Evolutionary conservation across 1,140 invertebrate genomes (phyloP).

Genomic region (Microvelia longipes): DNA sequence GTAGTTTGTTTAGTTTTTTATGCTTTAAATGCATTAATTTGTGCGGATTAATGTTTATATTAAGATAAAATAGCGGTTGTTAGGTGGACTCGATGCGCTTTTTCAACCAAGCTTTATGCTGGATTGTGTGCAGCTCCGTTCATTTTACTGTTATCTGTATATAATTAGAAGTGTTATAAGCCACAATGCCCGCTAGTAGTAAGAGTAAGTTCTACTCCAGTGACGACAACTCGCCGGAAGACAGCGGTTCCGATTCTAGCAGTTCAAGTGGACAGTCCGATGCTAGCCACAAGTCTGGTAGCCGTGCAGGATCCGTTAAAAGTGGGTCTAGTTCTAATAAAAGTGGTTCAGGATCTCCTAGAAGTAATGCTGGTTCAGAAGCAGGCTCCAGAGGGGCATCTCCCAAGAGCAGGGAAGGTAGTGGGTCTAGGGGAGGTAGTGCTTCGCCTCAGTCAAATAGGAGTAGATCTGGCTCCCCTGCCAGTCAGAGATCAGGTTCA

Average conservation of each 20-base stretch:
- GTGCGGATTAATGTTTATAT: no score
- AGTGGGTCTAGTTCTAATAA: background rate
- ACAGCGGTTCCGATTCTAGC: constrained; percentile 1
- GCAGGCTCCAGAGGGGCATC: background rate
- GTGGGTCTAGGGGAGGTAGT: constrained; percentile 18
- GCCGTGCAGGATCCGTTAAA: background rate
- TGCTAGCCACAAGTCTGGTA: background rate
- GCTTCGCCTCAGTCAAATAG: constrained; percentile 13
- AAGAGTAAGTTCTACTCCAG: background rate
- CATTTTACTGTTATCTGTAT: no score
- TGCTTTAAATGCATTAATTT: no score
- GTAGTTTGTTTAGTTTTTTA: no score
- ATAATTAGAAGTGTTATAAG: no score
- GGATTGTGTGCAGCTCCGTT: no score
- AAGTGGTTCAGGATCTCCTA: background rate
- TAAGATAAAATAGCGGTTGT: no score
- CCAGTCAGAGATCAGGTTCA: constrained; percentile 7
- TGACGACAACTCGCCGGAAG: background rate
- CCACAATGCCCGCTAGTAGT: background rate
- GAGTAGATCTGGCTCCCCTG: constrained; percentile 13
- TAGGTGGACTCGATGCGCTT: no score
- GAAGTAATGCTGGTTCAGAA: background rate
- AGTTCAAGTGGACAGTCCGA: constrained; percentile 22
- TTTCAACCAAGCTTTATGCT: no score
- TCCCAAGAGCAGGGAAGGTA: constrained; percentile 14